These are phyloP conservation scores for Odobenus rosmarus DNA, from an alignment of 2,113 vertebrate species.

Conservation along the genomic window DNA sequence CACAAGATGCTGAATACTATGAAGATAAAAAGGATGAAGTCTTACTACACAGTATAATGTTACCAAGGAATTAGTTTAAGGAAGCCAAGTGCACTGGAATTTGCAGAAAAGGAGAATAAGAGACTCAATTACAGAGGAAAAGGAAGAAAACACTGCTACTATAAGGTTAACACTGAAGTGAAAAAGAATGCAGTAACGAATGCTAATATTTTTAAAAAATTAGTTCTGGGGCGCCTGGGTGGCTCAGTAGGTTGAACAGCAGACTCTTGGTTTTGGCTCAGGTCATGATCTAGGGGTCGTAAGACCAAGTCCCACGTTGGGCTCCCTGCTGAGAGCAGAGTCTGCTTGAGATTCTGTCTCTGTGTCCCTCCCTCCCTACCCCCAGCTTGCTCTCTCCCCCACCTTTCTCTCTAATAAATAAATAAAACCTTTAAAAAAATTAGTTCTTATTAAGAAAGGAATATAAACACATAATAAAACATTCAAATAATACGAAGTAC, in stretches of 20 bases:
- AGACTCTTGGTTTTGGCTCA: not conserved
- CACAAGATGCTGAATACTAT: not conserved
- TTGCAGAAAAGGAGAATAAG: not conserved
- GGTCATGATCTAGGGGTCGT: not conserved
- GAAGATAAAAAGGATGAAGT: not conserved
- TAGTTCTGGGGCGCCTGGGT: not conserved
- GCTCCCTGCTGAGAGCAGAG: not conserved
- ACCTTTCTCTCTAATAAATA: not conserved
- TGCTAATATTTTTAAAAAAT: not conserved
- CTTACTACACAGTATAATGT: not conserved
- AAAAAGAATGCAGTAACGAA: not conserved
- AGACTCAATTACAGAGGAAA: not conserved
- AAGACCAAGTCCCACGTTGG: not conserved
- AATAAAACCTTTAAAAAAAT: not conserved
- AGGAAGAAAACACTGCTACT: not conserved
- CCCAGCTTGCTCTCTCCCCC: not conserved
- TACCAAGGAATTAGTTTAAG: not conserved
- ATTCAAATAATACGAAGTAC: not conserved
- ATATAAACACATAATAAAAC: not conserved
- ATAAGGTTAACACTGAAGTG: not conserved
- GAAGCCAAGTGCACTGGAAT: conserved; percentile 9
- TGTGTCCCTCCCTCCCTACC: not conserved
- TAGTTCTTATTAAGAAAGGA: conserved; percentile 25
- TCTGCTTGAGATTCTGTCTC: not conserved
- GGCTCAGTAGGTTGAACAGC: not conserved